phyloP scores from a whole-genome alignment of 2,888 invertebrate genomes.

The Byasa hedistus region DNA sequence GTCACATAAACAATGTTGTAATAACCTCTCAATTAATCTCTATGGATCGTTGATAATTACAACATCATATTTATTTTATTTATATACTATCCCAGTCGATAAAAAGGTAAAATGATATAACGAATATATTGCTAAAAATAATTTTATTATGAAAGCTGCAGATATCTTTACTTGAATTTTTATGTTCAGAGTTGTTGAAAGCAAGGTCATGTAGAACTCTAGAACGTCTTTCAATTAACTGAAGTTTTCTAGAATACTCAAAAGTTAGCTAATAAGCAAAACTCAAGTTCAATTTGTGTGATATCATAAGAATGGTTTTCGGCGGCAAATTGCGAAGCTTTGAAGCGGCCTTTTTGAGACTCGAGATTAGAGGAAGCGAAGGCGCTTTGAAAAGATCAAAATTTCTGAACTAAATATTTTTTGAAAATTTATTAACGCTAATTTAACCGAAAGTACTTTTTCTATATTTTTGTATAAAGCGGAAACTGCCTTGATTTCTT shows the following conservation, averaged over 20 bases:
- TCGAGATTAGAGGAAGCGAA: slow-evolving; percentile 8
- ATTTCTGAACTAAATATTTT: neutral
- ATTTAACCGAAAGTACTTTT: neutral
- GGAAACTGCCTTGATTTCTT: no score
- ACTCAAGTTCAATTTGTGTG: slow-evolving; percentile 11
- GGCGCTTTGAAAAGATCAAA: slow-evolving; percentile 7
- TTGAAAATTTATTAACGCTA: neutral
- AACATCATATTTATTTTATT: no score
- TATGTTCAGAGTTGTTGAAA: no score
- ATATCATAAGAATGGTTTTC: slow-evolving; percentile 22
- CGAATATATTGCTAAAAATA: neutral
- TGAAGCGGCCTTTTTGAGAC: slow-evolving; percentile 19
- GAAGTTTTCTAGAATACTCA: slow-evolving; percentile 5
- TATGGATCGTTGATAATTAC: neutral
- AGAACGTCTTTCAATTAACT: slow-evolving; percentile 16
- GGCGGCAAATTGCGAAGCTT: slow-evolving; percentile 23
- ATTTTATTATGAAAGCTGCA: neutral
- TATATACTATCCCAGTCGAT: no score
- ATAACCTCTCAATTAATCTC: neutral
- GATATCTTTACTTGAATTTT: no score
- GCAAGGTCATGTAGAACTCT: neutral
- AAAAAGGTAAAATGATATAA: no score
- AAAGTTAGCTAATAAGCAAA: slow-evolving; percentile 13
- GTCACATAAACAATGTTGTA: neutral
- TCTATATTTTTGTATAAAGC: neutral